Evolutionary conservation across 2,797 vertebrate species (phyloP).

Genomic region (Lycodopsis pacificus): DNA sequence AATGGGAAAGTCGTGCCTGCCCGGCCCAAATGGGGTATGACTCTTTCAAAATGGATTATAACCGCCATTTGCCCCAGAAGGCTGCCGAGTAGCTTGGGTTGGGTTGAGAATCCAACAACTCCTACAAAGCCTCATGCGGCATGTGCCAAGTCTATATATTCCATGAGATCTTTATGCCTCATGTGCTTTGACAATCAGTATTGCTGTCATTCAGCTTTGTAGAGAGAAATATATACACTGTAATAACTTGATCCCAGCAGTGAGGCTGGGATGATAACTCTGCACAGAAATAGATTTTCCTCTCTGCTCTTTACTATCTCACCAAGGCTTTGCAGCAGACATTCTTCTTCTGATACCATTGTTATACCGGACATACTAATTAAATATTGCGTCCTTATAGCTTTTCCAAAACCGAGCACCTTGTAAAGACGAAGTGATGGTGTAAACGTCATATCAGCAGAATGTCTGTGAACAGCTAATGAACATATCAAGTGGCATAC

Average conservation of each 20-base stretch:
- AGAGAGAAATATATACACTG: conserved; percentile 57
- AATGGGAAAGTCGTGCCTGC: conserved; percentile 54
- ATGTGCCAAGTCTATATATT: conserved; percentile 70
- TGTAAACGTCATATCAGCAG: conserved; percentile 50
- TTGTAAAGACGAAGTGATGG: conserved; percentile 38
- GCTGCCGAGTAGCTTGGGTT: conserved; percentile 64
- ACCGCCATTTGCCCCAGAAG: conserved; percentile 70
- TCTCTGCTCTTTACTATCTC: conserved; percentile 45
- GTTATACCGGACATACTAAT: conserved; percentile 45
- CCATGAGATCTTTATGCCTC: conserved; percentile 70
- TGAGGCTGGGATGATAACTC: conserved; percentile 55
- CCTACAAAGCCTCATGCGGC: conserved; percentile 61
- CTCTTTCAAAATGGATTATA: conserved; percentile 82
- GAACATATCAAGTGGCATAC: conserved; percentile 37
- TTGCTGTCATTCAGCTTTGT: conserved; percentile 69
- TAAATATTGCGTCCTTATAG: conserved; percentile 48
- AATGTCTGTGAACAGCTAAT: conserved; percentile 46
- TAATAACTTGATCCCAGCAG: conserved; percentile 65
- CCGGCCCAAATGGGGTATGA: conserved; percentile 65
- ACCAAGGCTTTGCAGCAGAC: conserved; percentile 32
- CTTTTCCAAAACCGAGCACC: conserved; percentile 44
- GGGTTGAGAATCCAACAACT: conserved; percentile 69
- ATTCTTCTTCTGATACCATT: conserved; percentile 48
- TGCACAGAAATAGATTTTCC: conserved; percentile 58
- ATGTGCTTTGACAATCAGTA: conserved; percentile 65